phyloP scores from a whole-genome alignment of 2,797 vertebrate species.

The Chelonia mydas region DNA sequence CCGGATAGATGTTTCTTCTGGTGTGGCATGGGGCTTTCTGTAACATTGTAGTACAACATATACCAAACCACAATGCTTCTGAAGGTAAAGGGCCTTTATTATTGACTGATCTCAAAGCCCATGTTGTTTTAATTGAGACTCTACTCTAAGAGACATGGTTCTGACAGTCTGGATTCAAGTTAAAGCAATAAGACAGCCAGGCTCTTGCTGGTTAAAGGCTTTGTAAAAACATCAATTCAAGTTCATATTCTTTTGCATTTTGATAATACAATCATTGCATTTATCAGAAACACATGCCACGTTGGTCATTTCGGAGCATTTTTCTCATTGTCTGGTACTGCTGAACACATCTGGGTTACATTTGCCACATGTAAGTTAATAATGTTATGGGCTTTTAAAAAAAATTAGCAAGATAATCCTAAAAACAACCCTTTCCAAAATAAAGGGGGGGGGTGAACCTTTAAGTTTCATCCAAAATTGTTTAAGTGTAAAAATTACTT shows the following conservation, averaged over 20 bases:
- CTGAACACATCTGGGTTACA: constrained; percentile 79
- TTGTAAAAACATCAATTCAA: constrained; percentile 46
- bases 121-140: not conserved
- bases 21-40: not conserved
- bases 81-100: not conserved
- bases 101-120: not conserved
- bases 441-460: not conserved
- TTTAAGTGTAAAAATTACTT: constrained; percentile 12
- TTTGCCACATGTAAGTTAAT: constrained; percentile 79
- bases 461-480: constrained; percentile 3
- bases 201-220: constrained; percentile 58
- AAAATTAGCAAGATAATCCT: constrained; percentile 74
- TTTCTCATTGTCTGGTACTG: constrained; percentile 71
- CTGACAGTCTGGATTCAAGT: constrained; percentile 37
- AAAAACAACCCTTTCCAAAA: constrained; percentile 72
- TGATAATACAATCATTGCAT: constrained; percentile 75
- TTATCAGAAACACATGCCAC: constrained; percentile 80
- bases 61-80: not conserved
- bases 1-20: not conserved
- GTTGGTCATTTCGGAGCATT: constrained; percentile 68
- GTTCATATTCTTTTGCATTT: constrained; percentile 57
- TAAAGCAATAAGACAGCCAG: constrained; percentile 36
- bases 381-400: constrained; percentile 47
- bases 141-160: not conserved
- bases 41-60: not conserved